phyloP scores from a whole-genome alignment of 2,113 vertebrate genomes.

The Callaeas wilsoni region DNA sequence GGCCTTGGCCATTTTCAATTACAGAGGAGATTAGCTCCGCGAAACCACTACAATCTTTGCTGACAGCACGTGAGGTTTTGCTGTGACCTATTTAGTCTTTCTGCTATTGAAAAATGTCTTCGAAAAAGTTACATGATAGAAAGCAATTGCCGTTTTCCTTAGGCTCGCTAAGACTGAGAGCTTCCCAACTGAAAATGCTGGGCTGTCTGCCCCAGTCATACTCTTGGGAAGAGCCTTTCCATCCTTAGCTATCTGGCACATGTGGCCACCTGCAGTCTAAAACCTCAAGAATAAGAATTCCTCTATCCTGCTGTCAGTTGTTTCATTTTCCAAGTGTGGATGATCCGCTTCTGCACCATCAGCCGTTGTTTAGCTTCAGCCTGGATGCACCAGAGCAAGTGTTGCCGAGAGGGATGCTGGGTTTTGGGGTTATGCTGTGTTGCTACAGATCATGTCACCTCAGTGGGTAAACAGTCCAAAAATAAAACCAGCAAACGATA shows the following conservation, averaged over 20 bases:
- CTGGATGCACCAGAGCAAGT: constrained; percentile 36
- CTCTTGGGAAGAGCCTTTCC: neutral
- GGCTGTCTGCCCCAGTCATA: neutral
- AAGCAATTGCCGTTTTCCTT: constrained; percentile 17
- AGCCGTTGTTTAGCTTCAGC: constrained; percentile 53
- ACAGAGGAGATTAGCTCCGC: neutral
- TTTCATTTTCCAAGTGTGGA: constrained; percentile 53
- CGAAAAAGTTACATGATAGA: constrained; percentile 3
- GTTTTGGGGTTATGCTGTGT: constrained; percentile 36
- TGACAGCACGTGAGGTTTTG: neutral
- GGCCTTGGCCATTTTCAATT: neutral
- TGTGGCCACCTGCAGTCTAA: constrained; percentile 52
- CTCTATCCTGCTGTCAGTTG: constrained; percentile 58
- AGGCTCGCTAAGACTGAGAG: neutral
- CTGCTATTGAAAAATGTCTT: neutral
- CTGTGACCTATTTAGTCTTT: neutral
- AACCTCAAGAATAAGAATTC: constrained; percentile 40
- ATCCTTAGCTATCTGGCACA: constrained; percentile 6
- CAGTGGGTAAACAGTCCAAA: constrained; percentile 58
- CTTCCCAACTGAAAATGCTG: constrained; percentile 25
- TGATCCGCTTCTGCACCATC: constrained; percentile 30
- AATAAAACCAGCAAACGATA: constrained; percentile 63
- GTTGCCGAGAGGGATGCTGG: constrained; percentile 26
- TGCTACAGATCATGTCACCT: constrained; percentile 65
- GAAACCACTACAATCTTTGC: neutral